These are phyloP conservation scores for Sterrhoptilus dennistouni DNA, from an alignment of 2,113 vertebrate genomes.

Conservation along the genomic window DNA sequence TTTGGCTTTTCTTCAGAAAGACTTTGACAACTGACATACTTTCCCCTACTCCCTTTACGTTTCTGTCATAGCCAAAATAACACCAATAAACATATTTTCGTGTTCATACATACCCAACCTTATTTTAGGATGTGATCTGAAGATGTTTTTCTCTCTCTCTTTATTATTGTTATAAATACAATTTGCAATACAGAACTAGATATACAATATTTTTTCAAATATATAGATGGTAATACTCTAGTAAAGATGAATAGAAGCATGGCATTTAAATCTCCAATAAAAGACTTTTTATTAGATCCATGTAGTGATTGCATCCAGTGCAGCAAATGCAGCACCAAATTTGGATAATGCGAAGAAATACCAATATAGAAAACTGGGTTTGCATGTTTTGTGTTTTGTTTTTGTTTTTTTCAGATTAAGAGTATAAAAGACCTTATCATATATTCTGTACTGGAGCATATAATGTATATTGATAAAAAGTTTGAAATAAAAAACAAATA, in stretches of 20 bases:
- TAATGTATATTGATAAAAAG: not conserved
- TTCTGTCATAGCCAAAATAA: not conserved
- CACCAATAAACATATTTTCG: not conserved
- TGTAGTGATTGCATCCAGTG: rapidly evolving
- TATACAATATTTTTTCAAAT: not conserved
- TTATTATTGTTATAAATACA: not conserved
- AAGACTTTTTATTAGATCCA: not conserved
- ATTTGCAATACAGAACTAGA: not conserved
- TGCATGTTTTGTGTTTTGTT: not conserved
- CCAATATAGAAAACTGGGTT: not conserved
- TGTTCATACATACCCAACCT: not conserved
- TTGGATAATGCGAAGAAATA: not conserved
- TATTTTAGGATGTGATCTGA: not conserved
- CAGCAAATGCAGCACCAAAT: not conserved
- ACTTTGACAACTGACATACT: not conserved
- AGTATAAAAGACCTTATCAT: not conserved
- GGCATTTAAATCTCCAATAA: not conserved
- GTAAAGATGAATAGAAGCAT: not conserved
- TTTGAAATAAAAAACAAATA: not conserved
- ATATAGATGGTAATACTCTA: not conserved
- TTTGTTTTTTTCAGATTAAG: not conserved
- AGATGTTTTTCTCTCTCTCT: not conserved
- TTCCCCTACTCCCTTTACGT: not conserved
- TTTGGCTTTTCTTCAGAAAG: not conserved
- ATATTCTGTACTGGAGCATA: not conserved